Evolutionary conservation across 2,113 vertebrate species (phyloP), one percentile per base, ranked within the genome.

Genomic region (Perca schrenkii): DNA sequence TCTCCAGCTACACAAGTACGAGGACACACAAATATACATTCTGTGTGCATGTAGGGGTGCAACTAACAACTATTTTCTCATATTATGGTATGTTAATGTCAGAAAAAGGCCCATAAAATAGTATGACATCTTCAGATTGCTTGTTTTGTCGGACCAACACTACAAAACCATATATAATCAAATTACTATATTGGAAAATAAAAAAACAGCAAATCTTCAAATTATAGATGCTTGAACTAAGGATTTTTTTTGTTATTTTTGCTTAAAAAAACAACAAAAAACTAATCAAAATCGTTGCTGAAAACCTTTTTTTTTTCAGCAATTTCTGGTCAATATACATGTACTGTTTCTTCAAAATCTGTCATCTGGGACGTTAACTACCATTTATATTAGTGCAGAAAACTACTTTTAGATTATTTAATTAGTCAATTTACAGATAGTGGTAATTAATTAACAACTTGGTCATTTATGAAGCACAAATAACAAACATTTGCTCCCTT

Each of bases 1-100:
- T 75, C 46, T 72, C 77, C 0, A 57, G 64, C 79, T 74, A 82
- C 86, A 80, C 70, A 73, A 58, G 14, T 46, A 54, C 25, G 63
- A 49, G 62, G 25, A 79, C 64, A 43, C 49, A 73, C 58, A 86
- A 21, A 43, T 31, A 28, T 25, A 36, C 58, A 12, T 6, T 52
- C 25, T 22, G 12, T 71, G 56, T 61, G 58, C 34, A n/a, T 47
- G 21, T 21, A 2, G 15, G 46, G 4, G 54, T 53, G 3, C 8
- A 40, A 5, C n/a, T 64, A 28, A 43, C 12, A 6, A 4, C 46
- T 16, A 43, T 47, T 53, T 74, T 28, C 11, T 47, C 21, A 12
- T 16, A 31, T 79, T 43, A 60, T 22, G 6, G 47, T 36, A 2
- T 40, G 1, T 13, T 17, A 22, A 49, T 62, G n/a, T 43, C 40